These are phyloP conservation scores for Microctenopoma steveboyesi DNA, from an alignment of 2,797 vertebrate species.

Conservation along the genomic window DNA sequence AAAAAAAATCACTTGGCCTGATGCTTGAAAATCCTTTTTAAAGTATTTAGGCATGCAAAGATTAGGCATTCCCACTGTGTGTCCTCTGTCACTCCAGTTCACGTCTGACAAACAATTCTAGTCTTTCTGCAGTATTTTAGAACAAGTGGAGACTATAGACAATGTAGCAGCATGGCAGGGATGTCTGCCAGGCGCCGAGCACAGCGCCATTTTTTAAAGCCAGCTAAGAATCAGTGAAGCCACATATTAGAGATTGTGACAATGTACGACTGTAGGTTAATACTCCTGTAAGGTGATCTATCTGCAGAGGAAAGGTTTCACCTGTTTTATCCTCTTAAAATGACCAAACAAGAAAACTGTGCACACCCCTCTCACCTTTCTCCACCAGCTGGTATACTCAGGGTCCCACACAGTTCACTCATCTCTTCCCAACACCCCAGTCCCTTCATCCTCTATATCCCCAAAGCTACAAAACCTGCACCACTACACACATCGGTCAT, in stretches of 20 bases:
- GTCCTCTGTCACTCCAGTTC: conserved; percentile 36
- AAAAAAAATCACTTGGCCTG: conserved; percentile 50
- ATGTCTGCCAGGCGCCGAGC: conserved; percentile 62
- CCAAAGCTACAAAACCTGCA: conserved; percentile 9
- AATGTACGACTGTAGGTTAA: conserved; percentile 54
- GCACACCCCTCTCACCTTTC: conserved; percentile 44
- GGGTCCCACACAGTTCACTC: conserved; percentile 38
- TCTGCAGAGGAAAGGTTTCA: conserved; percentile 58
- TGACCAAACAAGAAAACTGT: conserved; percentile 57
- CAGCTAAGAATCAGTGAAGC: conserved; percentile 70
- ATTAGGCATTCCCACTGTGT: conserved; percentile 20
- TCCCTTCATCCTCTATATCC: conserved; percentile 35
- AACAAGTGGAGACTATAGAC: conserved; percentile 48
- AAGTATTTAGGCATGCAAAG: conserved; percentile 52
- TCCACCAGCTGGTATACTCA: conserved; percentile 49
- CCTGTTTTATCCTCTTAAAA: conserved; percentile 64
- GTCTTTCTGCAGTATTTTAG: conserved; percentile 51
- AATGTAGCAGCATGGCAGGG: conserved; percentile 35
- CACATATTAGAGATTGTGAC: conserved; percentile 55
- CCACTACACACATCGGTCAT: conserved; percentile 29
- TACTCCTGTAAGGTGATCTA: conserved; percentile 58
- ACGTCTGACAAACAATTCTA: conserved; percentile 58
- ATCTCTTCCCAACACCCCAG: conserved; percentile 20
- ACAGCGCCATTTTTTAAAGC: conserved; percentile 64
- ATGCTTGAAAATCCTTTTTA: conserved; percentile 59